A percentile compares a stretch with the other conserved stretches of the same genome.
Conservation (phyloP, 1,140 invertebrate genomes). For the Mercenaria mercenaria region DNA sequence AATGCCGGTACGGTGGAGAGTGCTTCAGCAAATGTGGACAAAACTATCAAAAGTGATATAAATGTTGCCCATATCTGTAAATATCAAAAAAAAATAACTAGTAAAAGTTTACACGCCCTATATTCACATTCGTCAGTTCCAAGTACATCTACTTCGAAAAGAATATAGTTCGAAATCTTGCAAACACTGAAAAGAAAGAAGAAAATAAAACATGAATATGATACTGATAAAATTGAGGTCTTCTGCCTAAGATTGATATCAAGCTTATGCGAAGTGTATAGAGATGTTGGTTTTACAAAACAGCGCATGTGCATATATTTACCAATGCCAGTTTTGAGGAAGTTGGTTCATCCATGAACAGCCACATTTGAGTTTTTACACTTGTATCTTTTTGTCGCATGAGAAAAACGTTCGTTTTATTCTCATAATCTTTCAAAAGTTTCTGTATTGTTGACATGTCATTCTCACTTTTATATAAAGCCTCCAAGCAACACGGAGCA, state of each 20-base stretch:
- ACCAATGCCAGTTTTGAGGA: conserved; percentile 5
- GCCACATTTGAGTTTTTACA: not conserved
- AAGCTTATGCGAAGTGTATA: no score
- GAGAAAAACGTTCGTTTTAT: not conserved
- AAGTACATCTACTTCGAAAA: no score
- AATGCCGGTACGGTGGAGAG: not conserved
- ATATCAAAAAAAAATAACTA: not conserved
- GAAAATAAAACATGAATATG: no score
- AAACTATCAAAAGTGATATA: not conserved
- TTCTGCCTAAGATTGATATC: no score
- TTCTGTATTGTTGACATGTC: not conserved
- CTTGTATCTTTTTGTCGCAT: no score
- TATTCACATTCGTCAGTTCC: no score
- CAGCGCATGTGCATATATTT: not conserved
- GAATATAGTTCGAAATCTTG: no score
- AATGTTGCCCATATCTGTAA: not conserved
- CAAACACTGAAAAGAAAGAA: no score
- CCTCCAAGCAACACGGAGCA: conserved; percentile 54
- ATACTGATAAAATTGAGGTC: no score
- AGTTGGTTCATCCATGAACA: conserved; percentile 10
- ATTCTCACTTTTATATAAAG: conserved; percentile 1
- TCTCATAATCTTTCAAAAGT: not conserved
- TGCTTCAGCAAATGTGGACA: not conserved
- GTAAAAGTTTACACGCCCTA: no score
- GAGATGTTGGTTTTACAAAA: no score